A percentile compares a stretch with the other conserved stretches of the same genome.
phyloP scores from a whole-genome alignment of 2,888 invertebrate species.

The Germaria angustata region DNA sequence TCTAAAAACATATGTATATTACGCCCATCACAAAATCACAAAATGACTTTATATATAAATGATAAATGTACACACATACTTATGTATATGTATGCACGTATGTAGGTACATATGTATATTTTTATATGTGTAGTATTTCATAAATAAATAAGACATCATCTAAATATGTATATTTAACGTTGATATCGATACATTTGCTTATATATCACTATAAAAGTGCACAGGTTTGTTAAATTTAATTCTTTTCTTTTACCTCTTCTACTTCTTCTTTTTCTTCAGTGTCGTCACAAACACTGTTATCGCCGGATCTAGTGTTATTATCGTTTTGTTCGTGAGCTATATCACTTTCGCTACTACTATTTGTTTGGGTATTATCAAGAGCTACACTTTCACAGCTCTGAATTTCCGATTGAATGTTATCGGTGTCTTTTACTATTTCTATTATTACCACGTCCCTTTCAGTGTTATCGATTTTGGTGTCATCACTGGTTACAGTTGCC shows the following conservation, averaged over 20 bases:
- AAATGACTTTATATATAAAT: neutral
- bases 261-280: neutral
- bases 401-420: neutral
- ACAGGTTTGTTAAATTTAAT: neutral
- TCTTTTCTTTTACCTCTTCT: conserved; percentile 37
- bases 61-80: neutral
- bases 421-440: neutral
- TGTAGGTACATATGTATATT: neutral
- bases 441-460: neutral
- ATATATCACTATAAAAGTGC: conserved; percentile 34
- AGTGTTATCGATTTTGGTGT: conserved; percentile 17
- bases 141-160: conserved; percentile 26
- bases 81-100: neutral
- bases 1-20: conserved; percentile 15
- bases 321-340: neutral
- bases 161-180: conserved; percentile 14
- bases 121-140: neutral
- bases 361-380: neutral
- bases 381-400: neutral
- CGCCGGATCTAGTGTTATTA: neutral
- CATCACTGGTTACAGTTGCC: conserved; percentile 10
- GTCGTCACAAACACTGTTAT: conserved; percentile 4
- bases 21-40: conserved; percentile 33
- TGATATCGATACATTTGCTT: conserved; percentile 29
- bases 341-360: conserved; percentile 13